Conservation (phyloP, 2,113 vertebrate genomes). For the Gracilinanus agilis region DNA sequence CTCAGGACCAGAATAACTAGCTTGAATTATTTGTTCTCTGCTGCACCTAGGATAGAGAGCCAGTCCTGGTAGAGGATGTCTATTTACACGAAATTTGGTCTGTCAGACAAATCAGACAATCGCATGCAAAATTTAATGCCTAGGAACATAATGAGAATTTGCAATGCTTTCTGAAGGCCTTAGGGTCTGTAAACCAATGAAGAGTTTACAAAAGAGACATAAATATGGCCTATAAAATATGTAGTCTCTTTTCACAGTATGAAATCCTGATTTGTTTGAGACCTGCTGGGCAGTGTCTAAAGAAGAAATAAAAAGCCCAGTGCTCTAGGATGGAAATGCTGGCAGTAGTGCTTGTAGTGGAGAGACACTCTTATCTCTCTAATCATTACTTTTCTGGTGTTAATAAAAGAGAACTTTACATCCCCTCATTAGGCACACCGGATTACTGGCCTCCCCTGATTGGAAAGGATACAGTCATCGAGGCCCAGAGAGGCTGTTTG, state of each 20-base stretch:
- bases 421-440: neutral
- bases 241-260: constrained; percentile 34
- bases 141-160: constrained; percentile 66
- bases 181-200: constrained; percentile 67
- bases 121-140: constrained; percentile 67
- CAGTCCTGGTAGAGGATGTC: constrained; percentile 56
- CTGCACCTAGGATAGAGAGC: constrained; percentile 43
- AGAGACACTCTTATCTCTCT: constrained; percentile 29
- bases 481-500: neutral
- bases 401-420: neutral
- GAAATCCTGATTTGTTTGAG: constrained; percentile 53
- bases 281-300: constrained; percentile 30
- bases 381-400: constrained; percentile 44
- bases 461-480: neutral
- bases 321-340: neutral
- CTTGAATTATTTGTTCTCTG: constrained; percentile 4
- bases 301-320: constrained; percentile 14
- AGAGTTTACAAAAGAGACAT: constrained; percentile 66
- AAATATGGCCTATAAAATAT: constrained; percentile 65
- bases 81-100: constrained; percentile 58
- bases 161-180: constrained; percentile 58
- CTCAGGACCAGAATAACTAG: constrained; percentile 19
- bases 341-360: neutral
- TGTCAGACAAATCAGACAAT: constrained; percentile 65
- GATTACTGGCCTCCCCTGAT: neutral